These are phyloP conservation scores for Euphydryas editha DNA, from an alignment of 2,888 invertebrate species.

Conservation along the genomic window DNA sequence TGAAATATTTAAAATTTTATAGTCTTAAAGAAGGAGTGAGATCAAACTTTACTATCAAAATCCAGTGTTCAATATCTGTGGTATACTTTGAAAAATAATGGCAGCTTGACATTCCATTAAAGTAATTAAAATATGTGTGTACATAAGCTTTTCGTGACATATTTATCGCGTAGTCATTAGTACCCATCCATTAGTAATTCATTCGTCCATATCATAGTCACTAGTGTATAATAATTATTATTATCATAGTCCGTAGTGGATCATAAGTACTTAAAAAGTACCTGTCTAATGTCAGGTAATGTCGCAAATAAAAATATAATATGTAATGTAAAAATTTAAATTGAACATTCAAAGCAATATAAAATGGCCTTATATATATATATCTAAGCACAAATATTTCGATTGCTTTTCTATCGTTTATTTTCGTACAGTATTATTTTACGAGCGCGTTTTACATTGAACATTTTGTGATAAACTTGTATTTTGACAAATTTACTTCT, in stretches of 20 bases:
- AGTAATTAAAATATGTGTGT: slow-evolving; percentile 35
- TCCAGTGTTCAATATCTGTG: slow-evolving; percentile 68
- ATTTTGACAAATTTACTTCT: slow-evolving; percentile 29
- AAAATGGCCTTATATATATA: slow-evolving; percentile 70
- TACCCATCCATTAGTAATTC: slow-evolving; percentile 48
- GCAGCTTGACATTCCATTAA: slow-evolving; percentile 60
- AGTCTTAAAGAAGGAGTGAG: slow-evolving; percentile 13
- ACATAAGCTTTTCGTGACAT: slow-evolving; percentile 33
- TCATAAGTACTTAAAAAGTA: slow-evolving; percentile 74
- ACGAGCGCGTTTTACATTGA: slow-evolving; percentile 55
- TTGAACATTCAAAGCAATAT: slow-evolving; percentile 64
- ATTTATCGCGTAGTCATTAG: slow-evolving; percentile 37
- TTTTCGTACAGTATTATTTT: slow-evolving; percentile 68
- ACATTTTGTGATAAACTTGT: slow-evolving; percentile 61
- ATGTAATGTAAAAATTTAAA: slow-evolving; percentile 33
- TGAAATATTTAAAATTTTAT: background rate
- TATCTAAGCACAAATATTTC: slow-evolving; percentile 52
- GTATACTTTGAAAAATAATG: slow-evolving; percentile 52
- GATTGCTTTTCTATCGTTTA: slow-evolving; percentile 43
- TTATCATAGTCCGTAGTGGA: slow-evolving; percentile 42
- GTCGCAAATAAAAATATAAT: slow-evolving; percentile 26
- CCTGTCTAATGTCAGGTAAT: slow-evolving; percentile 48
- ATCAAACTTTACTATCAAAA: slow-evolving; percentile 37
- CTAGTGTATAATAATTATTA: slow-evolving; percentile 62
- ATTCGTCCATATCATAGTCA: slow-evolving; percentile 82